phyloP scores from a whole-genome alignment of 1,140 invertebrate genomes.

The Hypothenemus hampei region DNA sequence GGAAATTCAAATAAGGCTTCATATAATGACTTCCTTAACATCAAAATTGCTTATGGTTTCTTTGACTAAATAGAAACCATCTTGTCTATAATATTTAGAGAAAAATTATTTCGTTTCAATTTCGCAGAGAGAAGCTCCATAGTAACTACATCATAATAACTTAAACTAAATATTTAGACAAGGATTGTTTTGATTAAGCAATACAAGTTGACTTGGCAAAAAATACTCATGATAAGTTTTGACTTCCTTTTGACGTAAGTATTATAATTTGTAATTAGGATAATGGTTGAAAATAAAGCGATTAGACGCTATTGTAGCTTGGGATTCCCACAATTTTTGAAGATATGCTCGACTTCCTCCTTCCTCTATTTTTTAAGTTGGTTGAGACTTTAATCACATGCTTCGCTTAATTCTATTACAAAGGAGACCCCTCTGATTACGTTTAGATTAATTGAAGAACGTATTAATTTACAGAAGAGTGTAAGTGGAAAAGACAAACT shows the following conservation, averaged over 20 bases:
- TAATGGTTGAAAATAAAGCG: not conserved
- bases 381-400: no score
- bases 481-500: no score
- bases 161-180: conserved; percentile 8
- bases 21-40: conserved; percentile 10
- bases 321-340: conserved; percentile 12
- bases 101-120: not conserved
- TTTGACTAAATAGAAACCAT: conserved; percentile 5
- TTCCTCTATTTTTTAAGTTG: no score
- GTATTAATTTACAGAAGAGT: no score
- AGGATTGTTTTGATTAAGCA: not conserved
- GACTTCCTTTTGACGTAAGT: conserved; percentile 3
- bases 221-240: no score
- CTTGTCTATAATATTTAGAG: conserved; percentile 1
- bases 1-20: conserved; percentile 12
- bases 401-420: no score
- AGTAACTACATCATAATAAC: not conserved
- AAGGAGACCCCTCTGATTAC: no score
- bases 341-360: conserved; percentile 16
- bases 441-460: no score
- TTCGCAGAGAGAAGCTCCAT: not conserved
- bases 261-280: not conserved
- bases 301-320: not conserved
- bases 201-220: not conserved
- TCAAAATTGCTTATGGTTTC: conserved; percentile 7